Evolutionary conservation across 2,113 vertebrate genomes (phyloP).

Genomic region (Damaliscus lunatus): DNA sequence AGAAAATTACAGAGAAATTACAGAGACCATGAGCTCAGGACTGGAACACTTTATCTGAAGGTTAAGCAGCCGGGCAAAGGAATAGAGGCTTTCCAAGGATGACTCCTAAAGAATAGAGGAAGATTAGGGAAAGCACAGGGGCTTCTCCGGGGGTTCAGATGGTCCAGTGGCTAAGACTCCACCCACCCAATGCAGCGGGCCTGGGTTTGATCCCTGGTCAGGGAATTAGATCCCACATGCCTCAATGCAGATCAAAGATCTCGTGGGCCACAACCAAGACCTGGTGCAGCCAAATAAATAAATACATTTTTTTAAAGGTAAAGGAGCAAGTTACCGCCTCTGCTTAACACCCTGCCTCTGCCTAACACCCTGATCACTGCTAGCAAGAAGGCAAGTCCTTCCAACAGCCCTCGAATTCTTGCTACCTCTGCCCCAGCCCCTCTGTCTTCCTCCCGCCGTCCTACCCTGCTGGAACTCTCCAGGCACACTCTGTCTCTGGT

Average conservation of each 20-base stretch:
- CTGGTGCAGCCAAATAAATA: not conserved
- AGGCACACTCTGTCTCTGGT: rapidly evolving
- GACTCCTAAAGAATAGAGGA: not conserved
- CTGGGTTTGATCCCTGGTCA: not conserved
- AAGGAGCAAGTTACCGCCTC: not conserved
- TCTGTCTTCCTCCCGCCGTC: not conserved
- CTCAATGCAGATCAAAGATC: not conserved
- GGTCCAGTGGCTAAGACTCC: not conserved
- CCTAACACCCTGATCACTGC: not conserved
- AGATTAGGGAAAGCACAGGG: not conserved
- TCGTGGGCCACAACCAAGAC: not conserved
- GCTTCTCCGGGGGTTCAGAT: not conserved
- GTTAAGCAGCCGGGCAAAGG: not conserved
- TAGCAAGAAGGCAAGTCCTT: not conserved
- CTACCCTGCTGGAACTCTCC: not conserved
- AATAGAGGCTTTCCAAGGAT: not conserved
- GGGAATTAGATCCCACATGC: not conserved
- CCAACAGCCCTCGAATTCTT: too few relatives aligned
- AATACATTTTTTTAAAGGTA: not conserved
- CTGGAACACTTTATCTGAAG: not conserved
- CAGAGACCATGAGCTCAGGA: not conserved
- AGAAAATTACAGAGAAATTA: not conserved
- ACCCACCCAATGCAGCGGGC: not conserved
- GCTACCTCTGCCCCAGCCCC: not conserved
- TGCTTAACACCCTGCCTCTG: not conserved